Conservation (phyloP, 2,888 invertebrate genomes). For the Pyrgus malvae region DNA sequence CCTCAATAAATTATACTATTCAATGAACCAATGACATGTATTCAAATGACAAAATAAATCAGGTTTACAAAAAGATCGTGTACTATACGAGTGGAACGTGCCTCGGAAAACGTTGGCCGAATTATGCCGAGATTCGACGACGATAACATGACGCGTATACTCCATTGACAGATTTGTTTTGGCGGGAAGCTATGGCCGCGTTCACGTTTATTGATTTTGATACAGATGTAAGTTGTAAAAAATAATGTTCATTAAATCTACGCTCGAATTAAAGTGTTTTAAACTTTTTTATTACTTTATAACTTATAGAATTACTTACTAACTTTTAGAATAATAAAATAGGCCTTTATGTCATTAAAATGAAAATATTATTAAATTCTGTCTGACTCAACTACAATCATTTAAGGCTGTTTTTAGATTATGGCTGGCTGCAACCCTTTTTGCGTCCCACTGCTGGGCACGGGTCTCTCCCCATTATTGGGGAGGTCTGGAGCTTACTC, state of each 20-base stretch:
- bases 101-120: slow-evolving; percentile 55
- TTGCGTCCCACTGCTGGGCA: no score
- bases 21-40: slow-evolving; percentile 27
- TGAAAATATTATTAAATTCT: no score
- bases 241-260: slow-evolving; percentile 6
- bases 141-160: slow-evolving; percentile 45
- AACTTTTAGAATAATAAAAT: no score
- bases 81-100: slow-evolving; percentile 54
- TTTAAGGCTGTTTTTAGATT: no score
- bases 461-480: no score
- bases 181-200: slow-evolving; percentile 40
- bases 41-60: slow-evolving; percentile 40
- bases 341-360: no score
- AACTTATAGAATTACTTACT: background rate
- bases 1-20: slow-evolving; percentile 35
- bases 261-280: background rate
- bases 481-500: no score
- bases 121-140: slow-evolving; percentile 55
- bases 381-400: no score
- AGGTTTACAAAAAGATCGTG: slow-evolving; percentile 45
- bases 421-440: no score
- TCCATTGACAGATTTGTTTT: slow-evolving; percentile 45
- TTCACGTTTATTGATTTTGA: slow-evolving; percentile 27
- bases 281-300: background rate
- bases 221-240: slow-evolving; percentile 11